phyloP scores from a whole-genome alignment of 2,888 invertebrate species.

The Noctua janthina region DNA sequence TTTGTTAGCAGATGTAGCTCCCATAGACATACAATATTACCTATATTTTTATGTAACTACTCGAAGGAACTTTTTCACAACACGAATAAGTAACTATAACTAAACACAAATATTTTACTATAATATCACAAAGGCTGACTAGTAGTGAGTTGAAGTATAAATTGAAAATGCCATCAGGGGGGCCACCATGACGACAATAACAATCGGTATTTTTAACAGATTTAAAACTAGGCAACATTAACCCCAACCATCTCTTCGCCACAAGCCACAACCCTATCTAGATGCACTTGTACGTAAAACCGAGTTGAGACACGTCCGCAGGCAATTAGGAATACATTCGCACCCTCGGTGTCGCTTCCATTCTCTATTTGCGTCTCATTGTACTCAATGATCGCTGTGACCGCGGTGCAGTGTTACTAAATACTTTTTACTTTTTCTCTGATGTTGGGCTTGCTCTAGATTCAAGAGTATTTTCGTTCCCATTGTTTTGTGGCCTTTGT shows the following conservation, averaged over 20 bases:
- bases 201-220: background rate
- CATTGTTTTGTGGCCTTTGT: constrained; percentile 59
- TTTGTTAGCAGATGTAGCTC: too few species aligned
- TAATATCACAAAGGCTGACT: too few species aligned
- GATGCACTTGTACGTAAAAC: constrained; percentile 71
- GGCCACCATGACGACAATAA: background rate
- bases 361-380: constrained; percentile 67
- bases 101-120: too few species aligned
- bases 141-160: too few species aligned
- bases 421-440: constrained; percentile 44
- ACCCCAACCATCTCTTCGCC: background rate
- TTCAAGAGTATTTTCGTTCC: constrained; percentile 53
- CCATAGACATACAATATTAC: too few species aligned
- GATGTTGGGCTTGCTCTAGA: constrained; percentile 54
- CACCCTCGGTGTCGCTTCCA: constrained; percentile 72
- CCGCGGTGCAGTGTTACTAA: constrained; percentile 50
- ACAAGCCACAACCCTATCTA: constrained; percentile 62
- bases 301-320: constrained; percentile 78
- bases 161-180: too few species aligned
- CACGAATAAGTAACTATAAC: too few species aligned
- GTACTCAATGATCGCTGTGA: constrained; percentile 57
- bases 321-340: constrained; percentile 78
- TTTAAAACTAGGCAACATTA: background rate
- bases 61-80: too few species aligned
- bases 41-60: too few species aligned